Evolutionary conservation across 2,797 vertebrate species (phyloP).

Genomic region (Bufotes viridis): DNA sequence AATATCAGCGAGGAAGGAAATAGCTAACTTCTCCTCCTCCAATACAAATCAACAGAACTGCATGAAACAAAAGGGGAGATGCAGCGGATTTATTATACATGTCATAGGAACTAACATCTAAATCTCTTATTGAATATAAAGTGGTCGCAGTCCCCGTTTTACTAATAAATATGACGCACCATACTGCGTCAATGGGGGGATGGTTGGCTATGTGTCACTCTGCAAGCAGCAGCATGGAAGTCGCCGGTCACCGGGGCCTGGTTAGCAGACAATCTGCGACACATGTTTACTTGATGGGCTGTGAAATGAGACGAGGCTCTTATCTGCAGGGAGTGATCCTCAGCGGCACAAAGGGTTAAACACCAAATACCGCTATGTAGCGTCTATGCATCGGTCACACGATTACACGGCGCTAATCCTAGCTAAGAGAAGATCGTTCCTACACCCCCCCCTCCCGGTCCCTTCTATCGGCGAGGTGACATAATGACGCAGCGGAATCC

Average conservation of each 20-base stretch:
- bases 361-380: neutral
- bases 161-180: neutral
- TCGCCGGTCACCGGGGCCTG: constrained; percentile 24
- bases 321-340: neutral
- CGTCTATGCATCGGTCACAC: neutral
- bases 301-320: constrained; percentile 38
- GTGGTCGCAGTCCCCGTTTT: neutral
- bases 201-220: neutral
- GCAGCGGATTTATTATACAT: too few relatives aligned
- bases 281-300: constrained; percentile 53
- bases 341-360: constrained; percentile 25
- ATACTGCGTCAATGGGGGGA: neutral
- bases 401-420: neutral
- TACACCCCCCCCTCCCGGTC: neutral
- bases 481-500: constrained; percentile 18
- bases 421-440: neutral
- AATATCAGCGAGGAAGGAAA: too few relatives aligned
- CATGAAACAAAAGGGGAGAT: too few relatives aligned
- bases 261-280: constrained; percentile 34
- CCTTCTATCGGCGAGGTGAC: neutral
- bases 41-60: too few relatives aligned
- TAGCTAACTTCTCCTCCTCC: too few relatives aligned
- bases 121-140: neutral
- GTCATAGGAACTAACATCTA: too few relatives aligned
- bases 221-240: constrained; percentile 34